Percentiles rank a stretch among this genome's conserved stretches.
Conservation (phyloP, 2,888 invertebrate genomes). For the Catocala nupta region DNA sequence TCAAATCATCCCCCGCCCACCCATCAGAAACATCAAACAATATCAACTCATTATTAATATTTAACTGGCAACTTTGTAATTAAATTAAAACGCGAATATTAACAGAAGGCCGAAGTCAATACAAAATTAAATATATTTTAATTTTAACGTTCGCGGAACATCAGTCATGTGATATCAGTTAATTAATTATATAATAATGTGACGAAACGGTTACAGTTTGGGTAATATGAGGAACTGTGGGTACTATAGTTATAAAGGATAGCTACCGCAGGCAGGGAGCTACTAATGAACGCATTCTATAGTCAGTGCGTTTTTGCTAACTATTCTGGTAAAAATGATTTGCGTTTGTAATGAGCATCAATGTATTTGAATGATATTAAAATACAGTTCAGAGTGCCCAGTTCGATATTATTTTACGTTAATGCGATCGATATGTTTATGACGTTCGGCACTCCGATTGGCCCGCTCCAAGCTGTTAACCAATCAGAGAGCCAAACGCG, state of each 20-base stretch:
- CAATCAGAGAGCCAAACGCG: no score
- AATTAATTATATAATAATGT: slow-evolving; percentile 34
- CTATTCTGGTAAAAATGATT: no score
- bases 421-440: no score
- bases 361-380: no score
- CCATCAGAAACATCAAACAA: slow-evolving; percentile 23
- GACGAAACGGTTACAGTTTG: background rate
- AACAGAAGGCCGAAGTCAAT: slow-evolving; percentile 40
- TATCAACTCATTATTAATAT: slow-evolving; percentile 39
- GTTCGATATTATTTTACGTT: no score
- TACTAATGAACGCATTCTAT: background rate
- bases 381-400: no score
- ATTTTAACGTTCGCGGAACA: slow-evolving; percentile 35
- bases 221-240: background rate
- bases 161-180: slow-evolving; percentile 33
- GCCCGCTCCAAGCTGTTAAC: no score
- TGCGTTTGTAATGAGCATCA: no score
- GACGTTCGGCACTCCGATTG: no score
- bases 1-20: slow-evolving; percentile 16
- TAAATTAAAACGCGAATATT: slow-evolving; percentile 31
- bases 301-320: no score
- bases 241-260: background rate
- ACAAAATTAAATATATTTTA: slow-evolving; percentile 41
- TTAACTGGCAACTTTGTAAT: slow-evolving; percentile 42
- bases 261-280: background rate